Evolutionary conservation across 2,888 invertebrate genomes (phyloP), one percentile per base, ranked within the genome.

Genomic region (Cyclophora punctaria): DNA sequence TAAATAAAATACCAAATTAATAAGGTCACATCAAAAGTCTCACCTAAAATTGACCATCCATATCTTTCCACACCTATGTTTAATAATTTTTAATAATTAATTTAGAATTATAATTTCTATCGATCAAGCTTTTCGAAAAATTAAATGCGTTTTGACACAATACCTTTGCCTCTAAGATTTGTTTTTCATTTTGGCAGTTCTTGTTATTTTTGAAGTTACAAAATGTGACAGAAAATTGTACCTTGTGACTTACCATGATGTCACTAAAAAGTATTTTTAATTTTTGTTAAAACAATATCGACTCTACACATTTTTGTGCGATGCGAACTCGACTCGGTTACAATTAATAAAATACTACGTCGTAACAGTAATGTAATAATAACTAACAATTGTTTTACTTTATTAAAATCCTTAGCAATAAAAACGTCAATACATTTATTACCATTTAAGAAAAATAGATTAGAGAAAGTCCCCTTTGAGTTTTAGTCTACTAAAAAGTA

Each of bases 301-400:
- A 37, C 45, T 62, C 83, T 87, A 86, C 80, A 66, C 61, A 66
- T 66, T 61, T 85, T 87, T 86, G 87, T 87, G 87, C 86, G 83
- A 83, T 65, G 64, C 70, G 79, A 80, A 77, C 77, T 74, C 80
- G 84, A 84, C 83, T 69, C 5, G 4, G 4, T 37, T 37, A 37
- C 37, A 37, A 37, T 73, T 74, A 67, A 62, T 55, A 66, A 66
- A 67, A 68, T 59, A 64, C 73, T 75, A 71, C 81, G 75, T 74
- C 77, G 33, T 81, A 81, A 82, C 80, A 81, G 79, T 78, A 70
- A 76, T 61, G 64, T 67, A 62, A 65, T 67, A 62, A 69, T 60
- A 61, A 55, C 66, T 68, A 67, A 64, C 67, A 68, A 61, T 65
- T 67, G 56, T 62, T 63, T 54, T 57, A 20, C 20, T 52, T 57